phyloP scores from a whole-genome alignment of 2,888 invertebrate species.

The Fragum whitleyi region DNA sequence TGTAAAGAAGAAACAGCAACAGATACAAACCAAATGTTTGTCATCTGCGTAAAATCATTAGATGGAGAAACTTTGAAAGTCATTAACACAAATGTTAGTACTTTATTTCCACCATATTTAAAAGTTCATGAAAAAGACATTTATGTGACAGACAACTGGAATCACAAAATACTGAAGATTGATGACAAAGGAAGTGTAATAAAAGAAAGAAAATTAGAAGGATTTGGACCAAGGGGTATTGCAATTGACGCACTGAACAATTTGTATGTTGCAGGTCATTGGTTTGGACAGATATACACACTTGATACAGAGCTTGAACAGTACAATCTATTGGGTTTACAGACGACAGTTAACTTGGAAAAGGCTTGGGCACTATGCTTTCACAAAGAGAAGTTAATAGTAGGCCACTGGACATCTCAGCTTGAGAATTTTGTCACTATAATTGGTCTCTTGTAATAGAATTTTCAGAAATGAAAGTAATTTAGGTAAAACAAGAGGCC shows the following conservation, averaged over 20 bases:
- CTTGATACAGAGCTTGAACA: neutral
- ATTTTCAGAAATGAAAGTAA: too few relatives aligned
- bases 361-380: neutral
- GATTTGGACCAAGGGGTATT: neutral
- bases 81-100: neutral
- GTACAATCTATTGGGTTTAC: neutral
- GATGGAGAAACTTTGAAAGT: neutral
- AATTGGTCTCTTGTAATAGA: neutral
- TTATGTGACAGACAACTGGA: neutral
- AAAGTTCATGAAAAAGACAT: neutral
- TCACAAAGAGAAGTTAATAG: conserved; percentile 2
- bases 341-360: neutral
- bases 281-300: neutral
- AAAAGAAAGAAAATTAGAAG: neutral
- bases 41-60: neutral
- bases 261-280: neutral
- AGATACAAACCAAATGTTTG: neutral
- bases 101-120: neutral
- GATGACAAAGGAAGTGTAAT: neutral
- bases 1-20: neutral
- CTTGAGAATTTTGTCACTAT: neutral
- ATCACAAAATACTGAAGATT: neutral
- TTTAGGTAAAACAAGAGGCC: too few relatives aligned
- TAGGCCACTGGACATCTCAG: neutral
- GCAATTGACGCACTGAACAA: neutral